Evolutionary conservation across 2,888 invertebrate genomes (phyloP).

Genomic region (Lysandra bellargus): DNA sequence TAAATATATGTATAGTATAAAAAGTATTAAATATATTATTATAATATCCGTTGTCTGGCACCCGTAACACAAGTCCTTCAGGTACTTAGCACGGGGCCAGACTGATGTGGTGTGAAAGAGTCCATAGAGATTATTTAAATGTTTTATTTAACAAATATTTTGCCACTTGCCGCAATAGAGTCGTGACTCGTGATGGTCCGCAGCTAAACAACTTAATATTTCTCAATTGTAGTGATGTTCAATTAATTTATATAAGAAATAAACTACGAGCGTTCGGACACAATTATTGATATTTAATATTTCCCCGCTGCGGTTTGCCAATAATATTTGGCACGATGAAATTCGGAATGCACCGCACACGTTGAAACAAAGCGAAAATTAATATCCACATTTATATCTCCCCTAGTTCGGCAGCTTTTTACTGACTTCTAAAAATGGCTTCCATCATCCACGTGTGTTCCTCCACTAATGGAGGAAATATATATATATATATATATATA

Average conservation of each 20-base stretch:
- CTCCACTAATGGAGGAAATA: neutral
- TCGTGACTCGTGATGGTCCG: too few species aligned
- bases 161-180: too few species aligned
- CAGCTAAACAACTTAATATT: too few species aligned
- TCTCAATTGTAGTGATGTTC: neutral
- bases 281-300: slow-evolving; percentile 6
- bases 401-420: neutral
- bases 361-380: neutral
- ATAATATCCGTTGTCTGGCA: too few species aligned
- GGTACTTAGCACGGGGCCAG: too few species aligned
- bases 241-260: neutral
- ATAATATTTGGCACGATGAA: neutral
- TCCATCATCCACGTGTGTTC: neutral
- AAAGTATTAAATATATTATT: too few species aligned
- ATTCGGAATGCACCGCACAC: neutral
- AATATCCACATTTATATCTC: neutral
- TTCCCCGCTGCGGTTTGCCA: neutral
- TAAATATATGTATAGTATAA: too few species aligned
- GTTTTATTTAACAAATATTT: too few species aligned
- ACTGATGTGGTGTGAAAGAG: too few species aligned
- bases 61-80: too few species aligned
- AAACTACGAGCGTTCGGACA: neutral
- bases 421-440: neutral
- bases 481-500: too few species aligned
- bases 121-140: too few species aligned